Evolutionary conservation across 2,888 invertebrate species (phyloP).

Genomic region (Trichopria drosophilae): DNA sequence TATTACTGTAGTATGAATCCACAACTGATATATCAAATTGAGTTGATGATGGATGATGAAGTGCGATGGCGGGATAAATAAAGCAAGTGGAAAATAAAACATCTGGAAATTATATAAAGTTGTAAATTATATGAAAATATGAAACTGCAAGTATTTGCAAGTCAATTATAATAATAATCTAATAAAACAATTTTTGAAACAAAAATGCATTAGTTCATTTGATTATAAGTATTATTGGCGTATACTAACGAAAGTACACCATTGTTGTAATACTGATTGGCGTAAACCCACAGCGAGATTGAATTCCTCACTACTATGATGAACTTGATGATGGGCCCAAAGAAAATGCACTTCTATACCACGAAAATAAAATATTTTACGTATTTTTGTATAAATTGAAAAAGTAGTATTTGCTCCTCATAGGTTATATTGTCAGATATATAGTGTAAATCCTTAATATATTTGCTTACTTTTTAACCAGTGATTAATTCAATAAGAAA

Average conservation of each 20-base stretch:
- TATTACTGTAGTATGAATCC: conserved; percentile 88
- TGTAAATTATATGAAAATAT: neutral
- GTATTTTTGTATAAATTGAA: conserved; percentile 25
- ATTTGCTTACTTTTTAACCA: no score
- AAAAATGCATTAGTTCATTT: neutral
- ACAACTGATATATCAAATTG: conserved; percentile 88
- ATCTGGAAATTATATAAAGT: conserved; percentile 59
- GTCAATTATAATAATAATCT: neutral
- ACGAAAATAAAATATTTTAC: no score
- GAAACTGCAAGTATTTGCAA: neutral
- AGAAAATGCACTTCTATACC: conserved; percentile 80
- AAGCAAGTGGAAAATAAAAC: conserved; percentile 74
- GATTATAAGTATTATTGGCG: conserved; percentile 6
- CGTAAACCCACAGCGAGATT: conserved; percentile 82
- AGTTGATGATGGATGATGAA: conserved; percentile 86
- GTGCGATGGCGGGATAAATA: conserved; percentile 77
- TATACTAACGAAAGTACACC: conserved; percentile 77
- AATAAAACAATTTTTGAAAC: neutral
- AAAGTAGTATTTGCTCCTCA: neutral
- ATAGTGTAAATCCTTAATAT: no score
- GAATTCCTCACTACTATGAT: conserved; percentile 88
- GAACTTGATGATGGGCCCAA: conserved; percentile 90
- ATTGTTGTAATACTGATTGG: conserved; percentile 78
- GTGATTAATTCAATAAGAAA: no score
- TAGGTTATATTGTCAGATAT: conserved; percentile 3